Evolutionary conservation across 2,113 vertebrate species (phyloP).

Genomic region (Chelonoidis abingdonii): DNA sequence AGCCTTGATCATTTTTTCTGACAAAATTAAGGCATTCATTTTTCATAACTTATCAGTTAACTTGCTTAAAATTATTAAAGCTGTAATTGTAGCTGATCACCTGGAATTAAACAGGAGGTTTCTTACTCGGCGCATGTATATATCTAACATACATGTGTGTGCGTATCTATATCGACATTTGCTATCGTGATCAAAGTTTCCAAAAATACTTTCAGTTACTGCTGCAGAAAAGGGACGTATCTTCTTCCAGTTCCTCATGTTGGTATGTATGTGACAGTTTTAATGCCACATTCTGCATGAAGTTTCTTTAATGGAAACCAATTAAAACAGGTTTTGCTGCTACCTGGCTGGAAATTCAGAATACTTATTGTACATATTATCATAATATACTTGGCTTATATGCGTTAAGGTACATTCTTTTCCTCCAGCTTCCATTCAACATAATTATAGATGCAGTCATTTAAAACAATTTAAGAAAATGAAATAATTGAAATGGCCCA

Average conservation of each 20-base stretch:
- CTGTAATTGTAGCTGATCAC: background rate
- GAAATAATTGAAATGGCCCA: slow-evolving; percentile 39
- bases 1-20: slow-evolving; percentile 2
- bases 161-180: background rate
- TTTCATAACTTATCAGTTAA: slow-evolving; percentile 8
- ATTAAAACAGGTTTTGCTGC: slow-evolving; percentile 14
- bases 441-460: slow-evolving; percentile 33
- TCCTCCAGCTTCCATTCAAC: slow-evolving; percentile 11
- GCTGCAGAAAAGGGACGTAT: fast-evolving
- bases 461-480: slow-evolving; percentile 71
- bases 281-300: background rate
- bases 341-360: background rate
- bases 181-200: background rate
- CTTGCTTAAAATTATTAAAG: background rate
- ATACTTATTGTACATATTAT: background rate
- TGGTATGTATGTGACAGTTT: background rate
- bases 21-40: slow-evolving; percentile 31
- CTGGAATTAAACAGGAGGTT: background rate
- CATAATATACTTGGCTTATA: slow-evolving; percentile 17
- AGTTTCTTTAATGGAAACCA: background rate
- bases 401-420: background rate
- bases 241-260: slow-evolving; percentile 1
- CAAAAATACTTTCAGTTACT: background rate
- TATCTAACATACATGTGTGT: background rate
- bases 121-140: background rate